Conservation (phyloP, 2,797 vertebrate species). For the Acanthopagrus latus region DNA sequence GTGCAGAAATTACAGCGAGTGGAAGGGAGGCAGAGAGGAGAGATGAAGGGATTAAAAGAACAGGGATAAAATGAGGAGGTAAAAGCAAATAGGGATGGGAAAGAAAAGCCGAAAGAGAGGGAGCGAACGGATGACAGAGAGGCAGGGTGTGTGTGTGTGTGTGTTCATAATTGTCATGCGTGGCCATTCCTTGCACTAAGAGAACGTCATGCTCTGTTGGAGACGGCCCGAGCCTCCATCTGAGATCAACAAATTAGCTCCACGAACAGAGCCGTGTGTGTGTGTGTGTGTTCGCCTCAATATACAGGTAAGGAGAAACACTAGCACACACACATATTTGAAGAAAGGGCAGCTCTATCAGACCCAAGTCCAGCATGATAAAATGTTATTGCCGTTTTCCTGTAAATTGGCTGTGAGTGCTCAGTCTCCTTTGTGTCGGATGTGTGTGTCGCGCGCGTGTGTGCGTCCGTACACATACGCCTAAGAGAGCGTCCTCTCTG, state of each 20-base stretch:
- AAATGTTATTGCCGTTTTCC: slow-evolving; percentile 95
- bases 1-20: slow-evolving; percentile 50
- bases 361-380: slow-evolving; percentile 93
- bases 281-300: neutral
- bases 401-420: slow-evolving; percentile 94
- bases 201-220: slow-evolving; percentile 94
- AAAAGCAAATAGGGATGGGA: slow-evolving; percentile 42
- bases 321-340: slow-evolving; percentile 61
- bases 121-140: slow-evolving; percentile 20
- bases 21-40: slow-evolving; percentile 17
- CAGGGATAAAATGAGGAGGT: slow-evolving; percentile 45
- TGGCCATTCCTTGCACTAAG: slow-evolving; percentile 86
- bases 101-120: slow-evolving; percentile 21
- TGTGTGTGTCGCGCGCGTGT: slow-evolving; percentile 23
- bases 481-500: slow-evolving; percentile 83
- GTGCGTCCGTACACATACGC: slow-evolving; percentile 29
- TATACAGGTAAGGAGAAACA: too few species aligned
- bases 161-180: slow-evolving; percentile 90
- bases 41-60: slow-evolving; percentile 59
- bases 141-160: slow-evolving; percentile 26
- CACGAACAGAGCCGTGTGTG: slow-evolving; percentile 51
- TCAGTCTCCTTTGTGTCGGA: slow-evolving; percentile 55
- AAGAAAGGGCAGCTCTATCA: slow-evolving; percentile 95
- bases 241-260: slow-evolving; percentile 93
- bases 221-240: slow-evolving; percentile 95